phyloP scores from a whole-genome alignment of 2,113 vertebrate species.

The Ammospiza nelsoni region DNA sequence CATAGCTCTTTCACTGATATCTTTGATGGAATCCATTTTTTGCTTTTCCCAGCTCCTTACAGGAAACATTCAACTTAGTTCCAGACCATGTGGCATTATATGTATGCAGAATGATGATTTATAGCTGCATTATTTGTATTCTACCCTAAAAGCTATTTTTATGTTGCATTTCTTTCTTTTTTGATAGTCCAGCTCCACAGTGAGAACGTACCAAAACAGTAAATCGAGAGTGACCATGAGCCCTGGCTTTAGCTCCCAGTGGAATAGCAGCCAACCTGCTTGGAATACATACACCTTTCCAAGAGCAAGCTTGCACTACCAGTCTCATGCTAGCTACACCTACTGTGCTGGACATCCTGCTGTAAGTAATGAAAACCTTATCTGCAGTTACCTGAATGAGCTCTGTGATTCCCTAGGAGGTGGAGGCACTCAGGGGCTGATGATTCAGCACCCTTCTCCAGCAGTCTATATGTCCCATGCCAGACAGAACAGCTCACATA shows the following conservation, averaged over 20 bases:
- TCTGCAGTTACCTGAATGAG: not conserved
- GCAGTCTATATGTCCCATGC: not conserved
- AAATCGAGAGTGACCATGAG: conserved; percentile 83
- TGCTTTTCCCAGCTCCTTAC: not conserved
- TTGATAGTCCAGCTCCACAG: conserved; percentile 82
- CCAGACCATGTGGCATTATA: not conserved
- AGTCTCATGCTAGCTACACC: conserved; percentile 82
- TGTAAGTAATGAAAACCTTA: conserved; percentile 78
- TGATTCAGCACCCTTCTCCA: not conserved
- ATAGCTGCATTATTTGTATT: conserved; percentile 25
- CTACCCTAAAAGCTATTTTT: conserved; percentile 47
- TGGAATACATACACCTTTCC: conserved; percentile 82
- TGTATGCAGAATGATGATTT: not conserved
- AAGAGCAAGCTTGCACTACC: conserved; percentile 83
- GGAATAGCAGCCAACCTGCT: conserved; percentile 80
- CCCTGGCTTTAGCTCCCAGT: conserved; percentile 81
- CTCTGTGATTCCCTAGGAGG: not conserved
- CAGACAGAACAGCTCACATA: not conserved
- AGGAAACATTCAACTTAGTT: not conserved
- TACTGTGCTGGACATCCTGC: conserved; percentile 82
- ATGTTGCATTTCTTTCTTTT: conserved; percentile 72
- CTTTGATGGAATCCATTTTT: not conserved
- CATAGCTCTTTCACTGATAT: not conserved
- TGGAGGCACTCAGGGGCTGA: not conserved
- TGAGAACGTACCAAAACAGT: conserved; percentile 83